Evolutionary conservation across 2,888 invertebrate genomes (phyloP), one percentile per base, ranked within the genome.

Genomic region (Eristalis intricaria): DNA sequence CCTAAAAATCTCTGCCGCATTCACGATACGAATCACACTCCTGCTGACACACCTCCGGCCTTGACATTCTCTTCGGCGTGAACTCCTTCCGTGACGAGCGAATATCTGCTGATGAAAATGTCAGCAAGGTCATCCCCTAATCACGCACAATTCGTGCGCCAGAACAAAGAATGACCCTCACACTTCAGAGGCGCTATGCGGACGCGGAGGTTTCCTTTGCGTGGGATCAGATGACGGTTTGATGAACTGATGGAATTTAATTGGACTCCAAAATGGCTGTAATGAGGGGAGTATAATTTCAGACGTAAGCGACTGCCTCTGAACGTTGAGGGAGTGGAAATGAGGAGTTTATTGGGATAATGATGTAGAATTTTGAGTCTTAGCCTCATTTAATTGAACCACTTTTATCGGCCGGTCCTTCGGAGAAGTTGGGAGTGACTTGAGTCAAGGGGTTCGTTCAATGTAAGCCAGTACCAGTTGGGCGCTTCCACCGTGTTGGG

Each of bases 231-330:
- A 63, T 43, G 40, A 61, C 43, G 61, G 3, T 11, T 43, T 40
- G 43, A 61, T 13, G 61, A 29, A 43, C n/a, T 43, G 32, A 32
- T 26, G 8, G 23, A 70, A 60, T 60, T 70, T 70, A 70, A 70
- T 70, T 70, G 26, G n/a, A 60, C 70, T 56, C 4, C n/a, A 56
- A n/a, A 60, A 60, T 61, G 71, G 19, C 71, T 23, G 22, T 38
- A 70, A 70, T 15, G 38, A 23, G 29, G 40, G 71, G n/a, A n/a
- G 13, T 40, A 29, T 32, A 61, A 50, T 40, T 43, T 13, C 7
- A n/a, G 0, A 43, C 1, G 43, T 43, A 43, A 65, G 5, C 23
- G 40, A 23, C 23, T 35, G n/a, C 23, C 58, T 43, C 43, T 43
- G 26, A 26, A 26, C 26, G 26, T 26, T 3, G 26, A 26, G 1